Percentiles rank a stretch among this genome's conserved stretches.
Conservation (phyloP, 2,113 vertebrate genomes). For the Lampris incognitus region DNA sequence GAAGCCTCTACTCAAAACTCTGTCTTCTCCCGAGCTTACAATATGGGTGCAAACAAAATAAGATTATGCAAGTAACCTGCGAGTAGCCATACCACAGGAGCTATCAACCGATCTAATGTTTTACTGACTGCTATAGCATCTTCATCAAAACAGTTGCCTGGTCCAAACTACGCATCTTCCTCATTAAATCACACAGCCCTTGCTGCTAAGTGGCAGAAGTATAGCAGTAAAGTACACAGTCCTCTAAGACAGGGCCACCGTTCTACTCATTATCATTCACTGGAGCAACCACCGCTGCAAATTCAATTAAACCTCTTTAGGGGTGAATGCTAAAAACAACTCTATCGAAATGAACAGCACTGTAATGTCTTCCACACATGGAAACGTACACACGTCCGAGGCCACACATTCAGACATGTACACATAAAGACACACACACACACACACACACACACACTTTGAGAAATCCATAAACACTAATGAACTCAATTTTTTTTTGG, state of each 20-base stretch:
- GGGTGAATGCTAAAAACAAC: conserved; percentile 38
- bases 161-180: conserved; percentile 48
- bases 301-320: conserved; percentile 54
- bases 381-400: neutral
- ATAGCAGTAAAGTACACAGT: conserved; percentile 47
- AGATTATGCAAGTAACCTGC: conserved; percentile 35
- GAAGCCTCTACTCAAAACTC: conserved; percentile 53
- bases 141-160: conserved; percentile 41
- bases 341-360: conserved; percentile 2
- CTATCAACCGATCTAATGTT: conserved; percentile 40
- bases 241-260: conserved; percentile 36
- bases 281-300: conserved; percentile 28
- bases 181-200: conserved; percentile 53
- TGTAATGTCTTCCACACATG: neutral
- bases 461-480: neutral
- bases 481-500: neutral
- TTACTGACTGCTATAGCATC: conserved; percentile 32
- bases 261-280: conserved; percentile 52
- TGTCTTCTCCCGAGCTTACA: conserved; percentile 47
- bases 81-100: conserved; percentile 38
- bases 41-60: conserved; percentile 55
- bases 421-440: conserved; percentile 9
- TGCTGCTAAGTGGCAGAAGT: conserved; percentile 41
- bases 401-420: neutral
- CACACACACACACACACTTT: conserved; percentile 1